Percentiles rank a stretch among this genome's conserved stretches.
Evolutionary conservation across 2,797 vertebrate species (phyloP).

Genomic region (Dryobates pubescens): DNA sequence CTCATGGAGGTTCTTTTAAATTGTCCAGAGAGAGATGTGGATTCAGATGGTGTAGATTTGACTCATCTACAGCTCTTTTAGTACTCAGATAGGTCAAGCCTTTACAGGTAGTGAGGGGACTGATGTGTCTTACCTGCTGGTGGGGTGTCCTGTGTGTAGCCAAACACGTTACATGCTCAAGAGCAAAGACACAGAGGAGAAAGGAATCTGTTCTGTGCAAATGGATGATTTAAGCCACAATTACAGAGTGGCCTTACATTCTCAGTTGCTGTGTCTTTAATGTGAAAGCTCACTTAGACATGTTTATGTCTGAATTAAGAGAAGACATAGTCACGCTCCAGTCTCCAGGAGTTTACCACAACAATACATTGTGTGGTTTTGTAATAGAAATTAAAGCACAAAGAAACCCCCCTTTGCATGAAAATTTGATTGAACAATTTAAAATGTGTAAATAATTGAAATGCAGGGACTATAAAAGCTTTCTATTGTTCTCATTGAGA

Average conservation of each 20-base stretch:
- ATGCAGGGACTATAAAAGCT: neutral
- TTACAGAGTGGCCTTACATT: neutral
- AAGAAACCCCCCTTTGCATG: neutral
- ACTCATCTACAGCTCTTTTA: neutral
- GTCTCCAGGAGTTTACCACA: neutral
- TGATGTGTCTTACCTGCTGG: neutral
- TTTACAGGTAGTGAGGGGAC: neutral
- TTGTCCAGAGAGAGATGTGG: neutral
- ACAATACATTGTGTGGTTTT: neutral
- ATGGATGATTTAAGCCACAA: neutral
- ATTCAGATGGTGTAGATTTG: neutral
- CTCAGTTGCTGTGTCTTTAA: neutral
- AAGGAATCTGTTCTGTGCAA: neutral
- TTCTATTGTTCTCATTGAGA: neutral
- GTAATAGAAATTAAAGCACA: neutral
- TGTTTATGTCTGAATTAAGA: neutral
- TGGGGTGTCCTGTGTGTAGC: neutral
- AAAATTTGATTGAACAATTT: conserved; percentile 24
- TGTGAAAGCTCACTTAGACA: neutral
- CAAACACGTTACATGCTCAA: rapidly evolving
- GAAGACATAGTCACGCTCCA: neutral
- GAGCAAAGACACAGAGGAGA: neutral
- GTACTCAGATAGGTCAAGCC: neutral
- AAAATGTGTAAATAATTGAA: conserved; percentile 35
- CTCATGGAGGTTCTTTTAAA: neutral